phyloP scores from a whole-genome alignment of 1,140 invertebrate species.

The Heliconius eleuchia region DNA sequence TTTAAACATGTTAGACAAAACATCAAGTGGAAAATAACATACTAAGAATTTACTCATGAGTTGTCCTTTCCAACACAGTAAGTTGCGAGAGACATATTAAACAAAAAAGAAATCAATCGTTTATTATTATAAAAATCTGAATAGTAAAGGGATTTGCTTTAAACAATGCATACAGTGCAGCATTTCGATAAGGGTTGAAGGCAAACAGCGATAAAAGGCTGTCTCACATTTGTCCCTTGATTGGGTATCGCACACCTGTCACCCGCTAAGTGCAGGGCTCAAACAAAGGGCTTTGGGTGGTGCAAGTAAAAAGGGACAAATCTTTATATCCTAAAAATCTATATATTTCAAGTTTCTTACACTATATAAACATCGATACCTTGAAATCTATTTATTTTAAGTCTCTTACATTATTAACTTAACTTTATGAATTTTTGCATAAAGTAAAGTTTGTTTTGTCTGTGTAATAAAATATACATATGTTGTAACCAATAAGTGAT shows the following conservation, averaged over 20 bases:
- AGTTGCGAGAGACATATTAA: too few relatives aligned
- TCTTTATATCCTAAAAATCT: too few relatives aligned
- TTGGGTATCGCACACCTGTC: constrained; percentile 70
- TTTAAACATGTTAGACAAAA: too few relatives aligned
- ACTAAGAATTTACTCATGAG: too few relatives aligned
- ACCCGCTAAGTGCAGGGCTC: constrained; percentile 61
- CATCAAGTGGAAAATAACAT: too few relatives aligned
- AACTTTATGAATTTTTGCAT: neutral
- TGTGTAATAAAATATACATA: too few relatives aligned
- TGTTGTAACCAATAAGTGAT: too few relatives aligned
- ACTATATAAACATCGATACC: too few relatives aligned
- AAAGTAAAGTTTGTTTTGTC: too few relatives aligned
- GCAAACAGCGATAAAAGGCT: constrained; percentile 63
- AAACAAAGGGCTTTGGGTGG: constrained; percentile 53
- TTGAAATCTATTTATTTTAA: too few relatives aligned
- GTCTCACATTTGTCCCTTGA: constrained; percentile 68
- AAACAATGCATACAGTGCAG: constrained; percentile 27
- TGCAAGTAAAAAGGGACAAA: constrained; percentile 31
- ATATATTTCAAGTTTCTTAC: too few relatives aligned
- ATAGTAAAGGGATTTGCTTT: neutral
- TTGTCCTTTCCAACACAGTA: too few relatives aligned
- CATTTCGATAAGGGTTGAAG: constrained; percentile 48
- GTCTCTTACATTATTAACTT: neutral
- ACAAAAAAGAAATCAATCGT: neutral
- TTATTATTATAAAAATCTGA: neutral